These are phyloP conservation scores for Crocodylus rhombifer DNA, from an alignment of 2,797 vertebrate species.

Conservation along the genomic window DNA sequence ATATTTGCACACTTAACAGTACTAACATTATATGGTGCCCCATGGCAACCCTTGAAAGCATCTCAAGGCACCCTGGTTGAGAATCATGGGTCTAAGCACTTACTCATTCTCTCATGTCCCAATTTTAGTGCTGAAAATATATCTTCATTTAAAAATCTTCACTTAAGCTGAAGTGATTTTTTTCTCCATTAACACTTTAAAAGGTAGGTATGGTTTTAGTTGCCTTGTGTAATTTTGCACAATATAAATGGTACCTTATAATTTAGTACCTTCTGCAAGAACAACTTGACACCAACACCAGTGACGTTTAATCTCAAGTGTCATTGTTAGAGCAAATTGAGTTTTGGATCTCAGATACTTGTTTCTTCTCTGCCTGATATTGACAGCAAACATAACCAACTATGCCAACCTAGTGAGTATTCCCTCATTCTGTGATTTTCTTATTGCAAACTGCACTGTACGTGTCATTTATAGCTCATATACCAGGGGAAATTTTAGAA, in stretches of 20 bases:
- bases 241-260: background rate
- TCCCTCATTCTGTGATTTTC: background rate
- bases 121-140: background rate
- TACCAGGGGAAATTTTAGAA: rapidly evolving
- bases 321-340: background rate
- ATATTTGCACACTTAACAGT: background rate
- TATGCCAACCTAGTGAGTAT: rapidly evolving
- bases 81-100: background rate
- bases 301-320: background rate
- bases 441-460: rapidly evolving
- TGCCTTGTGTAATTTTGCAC: background rate
- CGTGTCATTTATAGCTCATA: rapidly evolving
- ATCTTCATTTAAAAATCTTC: background rate
- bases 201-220: background rate
- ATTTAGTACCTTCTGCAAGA: background rate
- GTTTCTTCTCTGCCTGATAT: background rate
- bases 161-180: background rate
- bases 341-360: background rate
- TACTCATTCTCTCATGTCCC: background rate
- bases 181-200: background rate
- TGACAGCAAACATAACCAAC: background rate
- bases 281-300: background rate
- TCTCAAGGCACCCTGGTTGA: no score
- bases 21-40: background rate
- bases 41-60: no score